Conservation (phyloP, 2,113 vertebrate species). For the Picathartes gymnocephalus region DNA sequence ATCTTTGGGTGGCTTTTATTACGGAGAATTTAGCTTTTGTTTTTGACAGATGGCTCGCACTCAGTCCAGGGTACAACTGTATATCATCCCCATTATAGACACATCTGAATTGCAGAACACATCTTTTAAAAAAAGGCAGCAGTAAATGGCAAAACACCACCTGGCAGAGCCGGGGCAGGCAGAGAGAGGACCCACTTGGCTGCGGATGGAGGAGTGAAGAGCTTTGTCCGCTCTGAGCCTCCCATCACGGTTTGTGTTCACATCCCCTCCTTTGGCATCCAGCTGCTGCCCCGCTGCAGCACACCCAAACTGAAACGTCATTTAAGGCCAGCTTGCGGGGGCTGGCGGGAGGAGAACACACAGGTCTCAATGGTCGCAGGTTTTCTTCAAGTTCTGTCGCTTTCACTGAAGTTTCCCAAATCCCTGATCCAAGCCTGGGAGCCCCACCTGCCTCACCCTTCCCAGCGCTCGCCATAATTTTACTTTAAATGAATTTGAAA, state of each 20-base stretch:
- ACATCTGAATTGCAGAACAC: conserved; percentile 54
- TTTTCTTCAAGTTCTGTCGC: background rate
- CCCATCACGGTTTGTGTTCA: accelerated
- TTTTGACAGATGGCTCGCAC: conserved; percentile 70
- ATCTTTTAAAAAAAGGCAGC: conserved; percentile 53
- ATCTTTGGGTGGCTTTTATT: conserved; percentile 73
- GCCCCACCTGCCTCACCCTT: too few species aligned
- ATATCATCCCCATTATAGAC: conserved; percentile 64
- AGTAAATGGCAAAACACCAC: conserved; percentile 54
- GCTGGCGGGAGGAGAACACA: too few species aligned
- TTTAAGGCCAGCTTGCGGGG: background rate
- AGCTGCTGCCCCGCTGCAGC: background rate
- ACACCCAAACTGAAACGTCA: accelerated
- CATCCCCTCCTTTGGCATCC: accelerated
- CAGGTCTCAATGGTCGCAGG: background rate
- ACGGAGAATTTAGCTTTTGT: conserved; percentile 69
- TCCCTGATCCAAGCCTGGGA: background rate
- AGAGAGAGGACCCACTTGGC: background rate
- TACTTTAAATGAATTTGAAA: background rate
- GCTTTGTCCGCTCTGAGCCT: background rate
- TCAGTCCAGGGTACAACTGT: conserved; percentile 49
- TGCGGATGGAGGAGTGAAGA: background rate
- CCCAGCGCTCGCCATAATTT: background rate
- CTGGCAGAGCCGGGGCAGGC: background rate
- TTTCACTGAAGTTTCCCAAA: background rate